Conservation (phyloP, 1,140 invertebrate species). For the Apis laboriosa region DNA sequence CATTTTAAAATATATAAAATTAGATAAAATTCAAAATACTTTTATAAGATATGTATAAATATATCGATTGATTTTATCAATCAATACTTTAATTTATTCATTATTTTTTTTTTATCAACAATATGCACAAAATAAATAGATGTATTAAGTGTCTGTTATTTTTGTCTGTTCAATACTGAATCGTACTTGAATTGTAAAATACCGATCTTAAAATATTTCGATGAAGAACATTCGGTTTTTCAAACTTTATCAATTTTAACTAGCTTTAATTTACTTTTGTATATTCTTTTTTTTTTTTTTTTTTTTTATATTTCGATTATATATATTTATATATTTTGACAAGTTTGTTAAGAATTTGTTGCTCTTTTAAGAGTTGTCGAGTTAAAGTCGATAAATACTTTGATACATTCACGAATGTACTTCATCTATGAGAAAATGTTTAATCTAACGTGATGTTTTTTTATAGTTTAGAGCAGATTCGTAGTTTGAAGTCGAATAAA, state of each 20-base stretch:
- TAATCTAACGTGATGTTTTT: constrained; percentile 59
- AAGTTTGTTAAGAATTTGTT: neutral
- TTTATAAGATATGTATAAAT: neutral
- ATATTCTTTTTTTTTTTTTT: no score
- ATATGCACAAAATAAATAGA: no score
- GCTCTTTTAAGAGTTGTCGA: neutral
- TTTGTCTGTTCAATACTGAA: constrained; percentile 16
- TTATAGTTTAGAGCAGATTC: constrained; percentile 72
- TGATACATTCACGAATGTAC: constrained; percentile 36
- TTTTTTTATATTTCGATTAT: no score
- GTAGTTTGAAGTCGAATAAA: constrained; percentile 70
- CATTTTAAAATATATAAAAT: no score
- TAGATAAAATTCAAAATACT: neutral
- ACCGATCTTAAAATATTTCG: neutral
- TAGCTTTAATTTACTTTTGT: neutral
- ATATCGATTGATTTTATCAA: no score
- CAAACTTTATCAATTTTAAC: constrained; percentile 51
- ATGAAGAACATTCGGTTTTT: constrained; percentile 39
- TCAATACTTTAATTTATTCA: no score
- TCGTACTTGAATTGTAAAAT: constrained; percentile 17
- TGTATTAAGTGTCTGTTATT: no score
- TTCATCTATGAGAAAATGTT: constrained; percentile 20
- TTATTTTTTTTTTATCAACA: no score
- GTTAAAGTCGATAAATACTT: constrained; percentile 49
- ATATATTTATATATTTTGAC: neutral